phyloP scores from a whole-genome alignment of 1,140 invertebrate species.

The Rhopalosiphum maidis region DNA sequence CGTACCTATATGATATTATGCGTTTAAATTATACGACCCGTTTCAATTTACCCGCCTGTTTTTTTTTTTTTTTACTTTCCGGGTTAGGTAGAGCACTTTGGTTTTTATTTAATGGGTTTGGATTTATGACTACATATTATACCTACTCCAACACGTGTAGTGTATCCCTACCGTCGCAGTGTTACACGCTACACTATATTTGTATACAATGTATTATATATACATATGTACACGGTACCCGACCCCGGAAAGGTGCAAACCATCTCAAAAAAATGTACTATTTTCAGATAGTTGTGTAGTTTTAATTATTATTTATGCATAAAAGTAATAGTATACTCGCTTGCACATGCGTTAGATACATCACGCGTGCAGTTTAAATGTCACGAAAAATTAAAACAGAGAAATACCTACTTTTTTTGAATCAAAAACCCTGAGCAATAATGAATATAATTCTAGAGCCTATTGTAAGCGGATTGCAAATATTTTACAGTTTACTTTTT shows the following conservation, averaged over 20 bases:
- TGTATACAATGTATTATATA: background rate
- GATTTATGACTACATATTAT: background rate
- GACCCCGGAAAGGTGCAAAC: background rate
- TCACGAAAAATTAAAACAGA: background rate
- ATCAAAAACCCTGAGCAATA: background rate
- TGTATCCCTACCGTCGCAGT: background rate
- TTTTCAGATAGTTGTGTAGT: background rate
- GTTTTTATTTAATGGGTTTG: conserved; percentile 5
- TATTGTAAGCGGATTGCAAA: background rate
- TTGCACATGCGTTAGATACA: background rate
- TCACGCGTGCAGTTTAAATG: background rate
- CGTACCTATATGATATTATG: background rate
- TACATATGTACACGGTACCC: background rate
- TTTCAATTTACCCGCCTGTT: background rate
- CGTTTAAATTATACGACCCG: background rate
- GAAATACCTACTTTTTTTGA: background rate
- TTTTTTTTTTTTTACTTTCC: background rate
- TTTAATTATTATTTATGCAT: background rate
- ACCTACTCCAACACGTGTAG: background rate
- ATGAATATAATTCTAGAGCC: background rate
- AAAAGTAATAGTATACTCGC: background rate
- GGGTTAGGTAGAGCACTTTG: background rate
- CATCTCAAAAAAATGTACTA: background rate
- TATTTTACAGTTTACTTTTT: background rate
- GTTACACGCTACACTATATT: background rate